Evolutionary conservation across 2,888 invertebrate genomes (phyloP), one percentile per base, ranked within the genome.

Genomic region (Phytoseiulus persimilis): DNA sequence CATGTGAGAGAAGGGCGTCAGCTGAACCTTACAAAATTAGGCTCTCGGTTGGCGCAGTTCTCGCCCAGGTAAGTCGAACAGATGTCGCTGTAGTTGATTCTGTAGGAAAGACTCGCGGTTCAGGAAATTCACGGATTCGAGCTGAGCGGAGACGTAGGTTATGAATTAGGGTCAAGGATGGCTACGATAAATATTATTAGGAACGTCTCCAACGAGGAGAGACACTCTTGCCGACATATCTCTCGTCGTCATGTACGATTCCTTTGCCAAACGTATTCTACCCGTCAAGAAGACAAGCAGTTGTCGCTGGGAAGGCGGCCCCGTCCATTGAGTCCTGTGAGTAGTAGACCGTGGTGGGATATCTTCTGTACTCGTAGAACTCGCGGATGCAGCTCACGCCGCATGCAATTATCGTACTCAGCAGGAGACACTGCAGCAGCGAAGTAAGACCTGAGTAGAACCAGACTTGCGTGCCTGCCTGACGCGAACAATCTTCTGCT

Each of bases 201-300:
- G 65, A 65, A 18, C 65, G 65, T 1, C 11, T 28, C 18, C 11
- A 65, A 11, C 1, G 65, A 65, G 65, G 1, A 65, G 1, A 23
- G 18, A 1, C 2, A 28, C 11, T 65, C 11, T 6, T 65, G 65
- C 5, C 65, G 28, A 65, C 65, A 65, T 28, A 1, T 1, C 9
- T 23, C 23, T 14, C 18, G 65, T 65, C 65, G 65, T 65, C 65
- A 28, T 65, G 9, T 14, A 28, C 65, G 5, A 23, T 65, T 23
- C 65, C 65, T 14, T 11, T 11, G 65, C 65, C 11, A 23, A 65
- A 65, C 9, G 65, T 65, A 65, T 65, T 65, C 45, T 87, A 87
- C 87, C 87, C 87, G 87, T 87, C 87, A 87, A 87, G 87, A n/a
- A 87, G 32, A 32, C 87, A 87, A 32, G 33, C 87, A 45, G 87